Conservation (phyloP, 23 tunicate species). For the Phallusia fumigata region DNA sequence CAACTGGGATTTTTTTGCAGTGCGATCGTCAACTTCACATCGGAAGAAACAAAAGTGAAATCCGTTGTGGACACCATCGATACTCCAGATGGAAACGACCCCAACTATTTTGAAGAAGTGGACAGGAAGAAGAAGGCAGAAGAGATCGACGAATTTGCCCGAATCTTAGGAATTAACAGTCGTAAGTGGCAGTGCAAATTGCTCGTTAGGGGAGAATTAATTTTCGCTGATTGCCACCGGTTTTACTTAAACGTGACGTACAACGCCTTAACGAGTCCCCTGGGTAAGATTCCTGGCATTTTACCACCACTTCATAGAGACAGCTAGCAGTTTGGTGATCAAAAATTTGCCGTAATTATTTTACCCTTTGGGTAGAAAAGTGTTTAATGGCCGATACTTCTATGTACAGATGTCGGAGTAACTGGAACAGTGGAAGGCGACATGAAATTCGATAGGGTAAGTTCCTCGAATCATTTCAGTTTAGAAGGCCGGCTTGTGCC, state of each 20-base stretch:
- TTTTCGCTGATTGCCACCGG: background rate
- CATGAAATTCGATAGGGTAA: slow-evolving; percentile 14
- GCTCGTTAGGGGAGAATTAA: background rate
- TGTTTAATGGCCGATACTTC: background rate
- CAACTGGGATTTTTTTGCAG: too few species aligned
- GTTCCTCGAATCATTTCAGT: background rate
- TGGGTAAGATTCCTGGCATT: background rate
- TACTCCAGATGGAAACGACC: slow-evolving; percentile 34
- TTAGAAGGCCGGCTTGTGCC: background rate
- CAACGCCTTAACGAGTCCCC: background rate
- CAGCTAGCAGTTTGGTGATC: background rate
- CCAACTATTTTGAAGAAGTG: slow-evolving; percentile 48
- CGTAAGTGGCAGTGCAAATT: slow-evolving; percentile 27
- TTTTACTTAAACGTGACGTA: slow-evolving; percentile 1
- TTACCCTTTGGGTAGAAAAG: background rate
- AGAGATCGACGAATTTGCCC: slow-evolving; percentile 23
- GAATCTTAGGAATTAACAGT: slow-evolving; percentile 45
- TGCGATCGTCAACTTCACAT: slow-evolving; percentile 1
- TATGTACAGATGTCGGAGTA: slow-evolving; percentile 15
- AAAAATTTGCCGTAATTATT: background rate
- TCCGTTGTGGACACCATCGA: background rate
- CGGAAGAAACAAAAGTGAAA: background rate
- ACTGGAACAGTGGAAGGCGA: slow-evolving; percentile 22
- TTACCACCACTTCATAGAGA: background rate
- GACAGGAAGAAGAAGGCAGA: slow-evolving; percentile 21